Conservation (phyloP, 2,113 vertebrate species). For the Muntiacus reevesi region DNA sequence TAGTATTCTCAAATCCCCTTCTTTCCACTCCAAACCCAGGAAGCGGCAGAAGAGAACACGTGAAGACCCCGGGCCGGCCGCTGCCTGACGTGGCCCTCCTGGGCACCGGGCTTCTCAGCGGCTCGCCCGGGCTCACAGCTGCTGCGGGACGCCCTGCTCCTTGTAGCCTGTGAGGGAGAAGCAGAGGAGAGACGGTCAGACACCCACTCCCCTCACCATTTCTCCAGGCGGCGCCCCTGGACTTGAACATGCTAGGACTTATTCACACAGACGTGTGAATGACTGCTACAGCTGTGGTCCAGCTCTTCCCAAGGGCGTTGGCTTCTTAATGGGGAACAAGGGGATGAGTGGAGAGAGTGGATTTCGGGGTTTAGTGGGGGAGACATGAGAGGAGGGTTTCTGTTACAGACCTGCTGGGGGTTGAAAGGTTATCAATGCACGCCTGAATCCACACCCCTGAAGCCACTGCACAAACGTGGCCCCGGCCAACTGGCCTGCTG, state of each 20-base stretch:
- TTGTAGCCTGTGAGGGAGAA: constrained; percentile 85
- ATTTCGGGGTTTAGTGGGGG: neutral
- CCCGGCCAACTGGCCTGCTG: neutral
- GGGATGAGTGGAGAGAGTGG: neutral
- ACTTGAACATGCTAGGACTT: neutral
- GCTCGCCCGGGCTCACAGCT: constrained; percentile 84
- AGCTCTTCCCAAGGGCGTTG: neutral
- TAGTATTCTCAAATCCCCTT: constrained; percentile 22
- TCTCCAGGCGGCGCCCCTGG: neutral
- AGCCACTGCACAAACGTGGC: neutral
- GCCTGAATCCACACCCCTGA: neutral
- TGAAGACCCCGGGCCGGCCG: constrained; percentile 61
- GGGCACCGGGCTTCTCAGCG: constrained; percentile 49
- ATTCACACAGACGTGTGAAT: neutral
- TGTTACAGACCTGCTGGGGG: neutral
- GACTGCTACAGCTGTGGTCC: neutral
- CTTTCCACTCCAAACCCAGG: constrained; percentile 35
- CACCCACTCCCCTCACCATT: neutral
- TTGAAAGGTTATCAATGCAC: accelerated
- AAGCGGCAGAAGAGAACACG: constrained; percentile 73
- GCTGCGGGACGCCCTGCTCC: constrained; percentile 91
- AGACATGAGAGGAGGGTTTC: neutral
- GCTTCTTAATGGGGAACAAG: neutral
- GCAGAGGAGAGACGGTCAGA: constrained; percentile 17
- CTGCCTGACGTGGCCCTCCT: constrained; percentile 56